Percentiles rank a stretch among this genome's conserved stretches.
phyloP scores from a whole-genome alignment of 1,140 invertebrate genomes.

The Sarcophaga bullata region DNA sequence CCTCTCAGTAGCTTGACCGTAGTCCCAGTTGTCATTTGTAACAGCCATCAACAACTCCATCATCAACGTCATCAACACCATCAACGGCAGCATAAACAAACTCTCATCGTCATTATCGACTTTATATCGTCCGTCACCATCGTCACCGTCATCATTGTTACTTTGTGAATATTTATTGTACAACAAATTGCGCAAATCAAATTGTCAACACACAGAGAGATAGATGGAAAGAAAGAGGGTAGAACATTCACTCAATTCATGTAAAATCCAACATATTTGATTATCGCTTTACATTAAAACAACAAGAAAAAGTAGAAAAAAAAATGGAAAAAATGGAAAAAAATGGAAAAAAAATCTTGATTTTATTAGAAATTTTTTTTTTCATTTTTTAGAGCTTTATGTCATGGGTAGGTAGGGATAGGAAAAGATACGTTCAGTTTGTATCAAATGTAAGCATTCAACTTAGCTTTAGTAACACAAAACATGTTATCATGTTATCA shows the following conservation, averaged over 20 bases:
- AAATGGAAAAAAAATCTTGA: not conserved
- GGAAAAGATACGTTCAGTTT: no score
- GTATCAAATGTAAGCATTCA: no score
- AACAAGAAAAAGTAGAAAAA: no score
- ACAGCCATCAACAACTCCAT: not conserved
- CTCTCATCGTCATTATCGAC: no score
- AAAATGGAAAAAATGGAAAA: not conserved
- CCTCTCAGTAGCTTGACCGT: not conserved
- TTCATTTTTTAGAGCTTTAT: not conserved
- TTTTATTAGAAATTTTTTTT: not conserved
- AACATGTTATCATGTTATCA: no score
- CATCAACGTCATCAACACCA: not conserved
- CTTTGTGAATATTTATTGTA: conserved; percentile 13
- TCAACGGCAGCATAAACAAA: no score
- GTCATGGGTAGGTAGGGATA: not conserved
- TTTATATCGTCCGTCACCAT: not conserved
- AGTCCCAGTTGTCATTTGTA: not conserved
- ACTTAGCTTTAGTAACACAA: no score
- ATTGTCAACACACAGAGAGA: not conserved
- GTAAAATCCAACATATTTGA: not conserved
- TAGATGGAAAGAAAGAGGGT: no score
- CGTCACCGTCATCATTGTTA: not conserved
- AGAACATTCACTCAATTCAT: not conserved
- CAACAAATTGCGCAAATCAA: conserved; percentile 12
- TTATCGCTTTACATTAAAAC: not conserved